Evolutionary conservation across 2,797 vertebrate genomes (phyloP), one percentile per base, ranked within the genome.

Genomic region (Rallus crepitans): DNA sequence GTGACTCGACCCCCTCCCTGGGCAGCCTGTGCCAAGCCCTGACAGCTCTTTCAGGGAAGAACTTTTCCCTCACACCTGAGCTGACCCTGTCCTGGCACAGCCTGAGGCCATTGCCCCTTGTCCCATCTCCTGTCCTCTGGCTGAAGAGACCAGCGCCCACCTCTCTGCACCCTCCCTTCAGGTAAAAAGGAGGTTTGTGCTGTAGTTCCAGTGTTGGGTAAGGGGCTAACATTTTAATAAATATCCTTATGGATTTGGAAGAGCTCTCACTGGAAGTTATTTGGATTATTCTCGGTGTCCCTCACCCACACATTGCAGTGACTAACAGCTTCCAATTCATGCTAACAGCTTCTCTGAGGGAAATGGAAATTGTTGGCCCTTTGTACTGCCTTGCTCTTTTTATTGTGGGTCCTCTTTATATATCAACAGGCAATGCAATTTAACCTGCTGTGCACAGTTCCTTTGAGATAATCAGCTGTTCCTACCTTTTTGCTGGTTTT

Each of bases 401-500:
- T 35, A 3, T 66, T 87, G 63, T n/a, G 31, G 55, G 5, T 90
- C 47, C 45, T 72, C 31, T 70, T 35, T 9, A 6, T 57, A 11
- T 17, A 35, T 31, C 69, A 37, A 16, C 31, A 70, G 77, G 30
- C n/a, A 31, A 1, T 2, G 14, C 45, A 7, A 37, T 70, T 52
- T 37, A 82, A 76, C 76, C 57, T 31, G 71, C 47, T 1, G 0
- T 3, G 21, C 5, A 0, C 9, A 25, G 17, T 31, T 82, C 66
- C 71, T 84, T 37, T 15, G 50, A 53, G 60, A 47, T 35, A 39
- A 40, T 20, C n/a, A 30, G 12, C 50, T 68, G 12, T 71, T 42
- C 55, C 73, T 76, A 52, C 76, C 85, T 94, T 81, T 52, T 89
- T 94, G 82, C 85, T 73, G 72, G 60, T 75, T 59, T 18, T 30